phyloP scores from a whole-genome alignment of 2,113 vertebrate genomes.

The Lagopus muta region DNA sequence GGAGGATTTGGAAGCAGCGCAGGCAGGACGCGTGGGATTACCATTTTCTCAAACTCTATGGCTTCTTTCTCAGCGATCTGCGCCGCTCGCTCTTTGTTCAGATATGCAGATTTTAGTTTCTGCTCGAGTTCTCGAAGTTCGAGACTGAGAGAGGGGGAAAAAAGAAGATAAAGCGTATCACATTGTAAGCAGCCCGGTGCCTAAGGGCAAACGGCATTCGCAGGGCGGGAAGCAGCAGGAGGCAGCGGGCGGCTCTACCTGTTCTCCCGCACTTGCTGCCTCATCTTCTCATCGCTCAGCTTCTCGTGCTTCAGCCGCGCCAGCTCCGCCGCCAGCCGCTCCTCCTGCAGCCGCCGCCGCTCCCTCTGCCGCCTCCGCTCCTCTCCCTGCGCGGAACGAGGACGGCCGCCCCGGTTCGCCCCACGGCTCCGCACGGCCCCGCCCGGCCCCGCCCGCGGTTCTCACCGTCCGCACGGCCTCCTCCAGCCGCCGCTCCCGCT shows the following conservation, averaged over 20 bases:
- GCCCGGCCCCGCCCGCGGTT: neutral
- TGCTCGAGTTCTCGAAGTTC: conserved; percentile 91
- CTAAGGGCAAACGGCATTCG: accelerated
- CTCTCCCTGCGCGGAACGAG: conserved; percentile 75
- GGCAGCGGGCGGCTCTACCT: conserved; percentile 69
- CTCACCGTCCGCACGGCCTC: conserved; percentile 76
- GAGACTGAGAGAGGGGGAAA: conserved; percentile 60
- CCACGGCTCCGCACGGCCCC: no score
- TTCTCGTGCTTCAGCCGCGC: conserved; percentile 80
- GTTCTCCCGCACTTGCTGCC: conserved; percentile 89
- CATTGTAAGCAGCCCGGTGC: neutral
- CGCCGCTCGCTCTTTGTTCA: conserved; percentile 90
- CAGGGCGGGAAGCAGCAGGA: no score
- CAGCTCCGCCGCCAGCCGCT: conserved; percentile 85
- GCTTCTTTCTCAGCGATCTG: conserved; percentile 91
- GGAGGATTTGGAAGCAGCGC: neutral
- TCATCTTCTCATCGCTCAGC: conserved; percentile 87
- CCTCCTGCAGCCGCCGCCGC: conserved; percentile 83
- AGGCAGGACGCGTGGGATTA: conserved; percentile 56
- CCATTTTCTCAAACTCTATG: conserved; percentile 82
- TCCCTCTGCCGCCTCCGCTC: conserved; percentile 71
- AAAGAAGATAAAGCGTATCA: neutral
- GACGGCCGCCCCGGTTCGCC: accelerated
- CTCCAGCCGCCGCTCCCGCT: conserved; percentile 79
- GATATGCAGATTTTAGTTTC: conserved; percentile 88